Evolutionary conservation across 2,888 invertebrate genomes (phyloP).

Genomic region (Syritta pipiens): DNA sequence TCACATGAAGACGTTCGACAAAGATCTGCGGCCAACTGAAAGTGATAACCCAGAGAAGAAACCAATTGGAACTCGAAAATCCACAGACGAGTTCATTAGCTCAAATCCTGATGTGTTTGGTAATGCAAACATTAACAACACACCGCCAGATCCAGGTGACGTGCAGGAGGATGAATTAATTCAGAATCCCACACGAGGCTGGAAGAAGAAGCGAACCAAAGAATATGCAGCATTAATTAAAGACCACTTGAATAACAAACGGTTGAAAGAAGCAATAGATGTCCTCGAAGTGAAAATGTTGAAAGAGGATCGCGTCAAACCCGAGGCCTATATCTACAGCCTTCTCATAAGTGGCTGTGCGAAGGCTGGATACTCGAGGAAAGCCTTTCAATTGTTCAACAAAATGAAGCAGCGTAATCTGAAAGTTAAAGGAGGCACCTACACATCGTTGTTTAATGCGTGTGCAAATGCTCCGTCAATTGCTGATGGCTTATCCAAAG

Average conservation of each 20-base stretch:
- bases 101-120: constrained; percentile 75
- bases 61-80: background rate
- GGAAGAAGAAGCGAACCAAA: constrained; percentile 82
- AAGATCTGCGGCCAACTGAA: constrained; percentile 9
- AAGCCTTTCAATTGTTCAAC: constrained; percentile 90
- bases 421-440: constrained; percentile 85
- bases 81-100: constrained; percentile 28
- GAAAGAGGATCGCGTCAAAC: constrained; percentile 88
- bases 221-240: constrained; percentile 88
- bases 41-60: background rate
- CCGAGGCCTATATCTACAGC: constrained; percentile 89
- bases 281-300: constrained; percentile 89
- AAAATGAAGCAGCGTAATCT: constrained; percentile 89
- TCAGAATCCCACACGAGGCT: constrained; percentile 80
- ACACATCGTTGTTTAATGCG: constrained; percentile 92
- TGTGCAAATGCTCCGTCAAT: constrained; percentile 89
- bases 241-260: constrained; percentile 82
- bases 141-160: constrained; percentile 81
- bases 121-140: constrained; percentile 62
- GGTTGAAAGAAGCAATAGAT: constrained; percentile 88
- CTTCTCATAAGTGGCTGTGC: constrained; percentile 92
- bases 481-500: constrained; percentile 85
- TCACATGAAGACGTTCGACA: constrained; percentile 49
- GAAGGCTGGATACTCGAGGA: constrained; percentile 89
- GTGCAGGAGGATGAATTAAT: constrained; percentile 82